Percentiles rank a stretch among this genome's conserved stretches.
Conservation (phyloP, 2,797 vertebrate species). For the Rhynchonycteris naso region DNA sequence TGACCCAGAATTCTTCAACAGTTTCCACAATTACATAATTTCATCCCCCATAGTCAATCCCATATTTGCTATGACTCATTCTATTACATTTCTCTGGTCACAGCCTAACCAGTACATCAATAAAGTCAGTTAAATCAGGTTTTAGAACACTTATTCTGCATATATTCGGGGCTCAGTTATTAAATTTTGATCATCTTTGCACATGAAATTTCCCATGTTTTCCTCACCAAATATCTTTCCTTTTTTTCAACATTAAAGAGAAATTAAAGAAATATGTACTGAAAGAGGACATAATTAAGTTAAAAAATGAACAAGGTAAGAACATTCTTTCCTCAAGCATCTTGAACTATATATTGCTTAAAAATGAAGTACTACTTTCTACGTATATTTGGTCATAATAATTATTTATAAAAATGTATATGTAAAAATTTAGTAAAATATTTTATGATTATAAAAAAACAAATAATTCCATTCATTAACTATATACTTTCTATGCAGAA, state of each 20-base stretch:
- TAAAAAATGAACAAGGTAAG: neutral
- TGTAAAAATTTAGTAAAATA: neutral
- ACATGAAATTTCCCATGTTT: neutral
- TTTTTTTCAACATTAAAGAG: neutral
- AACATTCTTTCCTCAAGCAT: neutral
- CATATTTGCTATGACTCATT: neutral
- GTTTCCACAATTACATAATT: neutral
- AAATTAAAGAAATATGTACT: constrained; percentile 7
- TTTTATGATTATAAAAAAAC: neutral
- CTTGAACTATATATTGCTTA: neutral
- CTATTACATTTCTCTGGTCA: neutral
- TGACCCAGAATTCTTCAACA: neutral
- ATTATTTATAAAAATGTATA: neutral
- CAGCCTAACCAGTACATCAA: neutral
- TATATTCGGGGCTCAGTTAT: neutral
- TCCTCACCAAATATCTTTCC: neutral
- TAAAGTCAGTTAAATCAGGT: neutral
- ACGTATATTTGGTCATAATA: neutral
- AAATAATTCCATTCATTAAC: constrained; percentile 7
- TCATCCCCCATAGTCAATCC: neutral
- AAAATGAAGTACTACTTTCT: neutral
- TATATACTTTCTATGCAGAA: neutral
- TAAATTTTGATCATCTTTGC: neutral
- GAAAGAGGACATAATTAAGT: neutral
- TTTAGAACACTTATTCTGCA: neutral